Base-by-base conservation (phyloP, 2,797 vertebrate genomes). In the Gallirallus australis region DNA sequence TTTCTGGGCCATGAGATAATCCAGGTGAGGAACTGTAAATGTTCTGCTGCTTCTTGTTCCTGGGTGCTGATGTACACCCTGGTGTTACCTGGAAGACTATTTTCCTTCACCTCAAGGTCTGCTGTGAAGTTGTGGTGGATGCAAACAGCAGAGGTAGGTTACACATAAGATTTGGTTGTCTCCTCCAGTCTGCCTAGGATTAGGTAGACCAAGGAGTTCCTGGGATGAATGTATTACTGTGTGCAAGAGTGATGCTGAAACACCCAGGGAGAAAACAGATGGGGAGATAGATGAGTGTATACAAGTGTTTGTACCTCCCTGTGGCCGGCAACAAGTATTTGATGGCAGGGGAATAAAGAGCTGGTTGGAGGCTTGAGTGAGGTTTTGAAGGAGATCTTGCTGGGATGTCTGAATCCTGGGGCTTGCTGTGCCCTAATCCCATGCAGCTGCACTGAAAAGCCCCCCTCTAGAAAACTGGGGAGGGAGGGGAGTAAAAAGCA, bases 311-410 rank as follows among this genome's bases (percentile, higher is more conserved):
- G 69, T 40, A 31, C 28, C 48, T 84, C 69, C 69, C 33, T 12
- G 52, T 73, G 71, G 81, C 57, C 47, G 12, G 68, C 53, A 70
- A 61, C 35, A 71, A 61, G 57, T 33, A 3, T 64, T 39, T 68
- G 75, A 68, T 37, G 70, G 50, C 30, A 48, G 57, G 66, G 80
- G 83, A 61, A 59, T 72, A 66, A 69, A 85, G 52, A 33, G 11
- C 27, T 59, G 56, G 64, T 68, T 52, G 65, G 91, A 82, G 50
- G 60, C 65, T 72, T 21, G 69, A 57, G 53, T 11, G 30, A 70
- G 77, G 54, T 59, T 87, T 80, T 65, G 92, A 70, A 93, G 78
- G 77, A 68, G 80, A 85, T 82, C 80, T 88, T 63, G 65, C 90
- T 82, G 75, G 70, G 70, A 13, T 40, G 65, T n/a, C 65, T 16